These are phyloP conservation scores for Polia nebulosa DNA, from an alignment of 2,888 invertebrate species.

Conservation along the genomic window DNA sequence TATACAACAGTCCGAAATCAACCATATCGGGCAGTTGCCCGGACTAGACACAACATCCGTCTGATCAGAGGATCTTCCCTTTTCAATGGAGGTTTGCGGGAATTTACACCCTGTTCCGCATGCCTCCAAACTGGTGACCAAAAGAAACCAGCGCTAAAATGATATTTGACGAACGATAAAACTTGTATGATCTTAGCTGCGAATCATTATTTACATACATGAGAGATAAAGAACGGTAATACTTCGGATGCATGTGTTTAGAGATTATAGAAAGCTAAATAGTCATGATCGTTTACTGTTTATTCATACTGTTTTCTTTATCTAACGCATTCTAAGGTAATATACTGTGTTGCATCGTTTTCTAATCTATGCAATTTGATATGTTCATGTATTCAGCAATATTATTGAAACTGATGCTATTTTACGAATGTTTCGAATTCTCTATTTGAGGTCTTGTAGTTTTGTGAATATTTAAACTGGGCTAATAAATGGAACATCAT, in stretches of 20 bases:
- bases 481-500: too few species aligned
- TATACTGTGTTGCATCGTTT: conserved; percentile 23
- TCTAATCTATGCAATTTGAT: conserved; percentile 5
- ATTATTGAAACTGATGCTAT: neutral
- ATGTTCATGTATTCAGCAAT: neutral
- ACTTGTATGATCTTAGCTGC: conserved; percentile 15
- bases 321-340: too few species aligned
- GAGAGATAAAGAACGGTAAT: conserved; percentile 29
- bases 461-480: too few species aligned
- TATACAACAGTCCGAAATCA: too few species aligned
- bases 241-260: conserved; percentile 20
- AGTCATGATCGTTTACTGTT: conserved; percentile 38
- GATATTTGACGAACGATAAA: conserved; percentile 17
- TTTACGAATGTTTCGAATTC: neutral
- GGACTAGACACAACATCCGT: too few species aligned
- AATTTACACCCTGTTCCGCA: too few species aligned
- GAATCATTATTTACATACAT: conserved; percentile 42
- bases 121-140: too few species aligned
- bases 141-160: conserved; percentile 1
- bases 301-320: conserved; percentile 22
- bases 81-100: too few species aligned
- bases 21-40: too few species aligned
- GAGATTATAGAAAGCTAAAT: conserved; percentile 43
- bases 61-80: too few species aligned
- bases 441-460: too few species aligned